These are phyloP conservation scores for Erythrocebus patas DNA, from an alignment of 2,113 vertebrate genomes.

Conservation along the genomic window DNA sequence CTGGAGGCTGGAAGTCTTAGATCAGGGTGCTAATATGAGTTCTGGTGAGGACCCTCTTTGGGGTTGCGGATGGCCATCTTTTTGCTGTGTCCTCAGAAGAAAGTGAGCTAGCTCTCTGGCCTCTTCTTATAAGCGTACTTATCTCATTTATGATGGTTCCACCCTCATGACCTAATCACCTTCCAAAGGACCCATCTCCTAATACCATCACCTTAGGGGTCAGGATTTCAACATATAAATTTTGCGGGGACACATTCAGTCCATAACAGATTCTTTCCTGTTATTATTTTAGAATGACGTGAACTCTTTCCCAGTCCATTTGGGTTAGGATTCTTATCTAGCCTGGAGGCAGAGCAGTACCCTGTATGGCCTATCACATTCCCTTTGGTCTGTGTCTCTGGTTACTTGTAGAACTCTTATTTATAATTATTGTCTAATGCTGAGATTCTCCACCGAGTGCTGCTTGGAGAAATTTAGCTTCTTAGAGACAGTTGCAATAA, in stretches of 20 bases:
- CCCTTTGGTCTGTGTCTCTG: conserved; percentile 17
- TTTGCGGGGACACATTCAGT: not conserved
- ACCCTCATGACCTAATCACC: not conserved
- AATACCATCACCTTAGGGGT: not conserved
- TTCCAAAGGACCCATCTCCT: not conserved
- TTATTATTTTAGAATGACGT: not conserved
- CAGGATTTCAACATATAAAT: not conserved
- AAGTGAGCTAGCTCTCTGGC: not conserved
- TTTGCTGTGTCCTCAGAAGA: not conserved
- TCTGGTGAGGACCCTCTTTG: not conserved
- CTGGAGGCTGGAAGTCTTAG: not conserved
- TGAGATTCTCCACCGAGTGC: conserved; percentile 25
- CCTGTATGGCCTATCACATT: not conserved
- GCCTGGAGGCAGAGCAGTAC: not conserved
- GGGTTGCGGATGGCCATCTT: not conserved
- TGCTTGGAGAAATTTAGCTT: conserved; percentile 15
- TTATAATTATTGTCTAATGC: not conserved
- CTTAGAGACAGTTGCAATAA: conserved; percentile 52
- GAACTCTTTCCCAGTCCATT: not conserved
- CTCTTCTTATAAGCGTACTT: not conserved
- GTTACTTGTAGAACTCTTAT: conserved; percentile 17
- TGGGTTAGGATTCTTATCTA: not conserved
- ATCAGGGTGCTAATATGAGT: not conserved
- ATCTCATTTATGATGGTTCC: not conserved
- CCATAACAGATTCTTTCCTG: not conserved